Base-by-base conservation (phyloP, 2,888 invertebrate genomes). In the Clusia tigrina region DNA sequence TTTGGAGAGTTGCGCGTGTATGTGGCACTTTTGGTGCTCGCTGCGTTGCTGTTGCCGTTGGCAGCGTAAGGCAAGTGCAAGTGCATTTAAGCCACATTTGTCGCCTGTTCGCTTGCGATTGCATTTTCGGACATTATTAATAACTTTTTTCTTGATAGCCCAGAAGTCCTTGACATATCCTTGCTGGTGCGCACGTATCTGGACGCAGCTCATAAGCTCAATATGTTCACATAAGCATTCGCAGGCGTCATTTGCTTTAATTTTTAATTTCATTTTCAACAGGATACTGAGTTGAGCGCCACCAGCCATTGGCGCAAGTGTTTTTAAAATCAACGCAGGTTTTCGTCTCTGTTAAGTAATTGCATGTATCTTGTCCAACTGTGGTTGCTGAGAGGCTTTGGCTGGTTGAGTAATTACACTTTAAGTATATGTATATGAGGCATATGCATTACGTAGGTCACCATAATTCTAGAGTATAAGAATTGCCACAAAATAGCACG, bases 221-320 rank as follows among this genome's bases (percentile, higher is more conserved):
- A 42, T 42, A 42, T 42, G 42, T 42, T 17, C 42, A n/a, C n/a
- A 2, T 32, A 42, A 6, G 48, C 20, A 9, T 20, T 20, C 48
- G 48, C 48, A 5, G 2, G 48, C 48, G 48, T 48, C 6, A 20
- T 22, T 42, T 20, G 48, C 22, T 48, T 48, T 6, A 20, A 15
- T 48, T 48, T 32, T 48, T 22, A 48, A 48, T 48, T 48, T 48
- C 3, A 48, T 48, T 48, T 48, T 48, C 48, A 48, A 48, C 48
- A 48, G 48, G 20, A 48, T 48, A 17, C n/a, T n/a, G n/a, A n/a
- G n/a, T n/a, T n/a, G n/a, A n/a, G n/a, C n/a, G 48, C 22, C 48
- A n/a, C 3, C 10, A 17, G 32, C 32, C 32, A 12, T 5, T 32
- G 12, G 42, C 10, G 42, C 10, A 42, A 32, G 32, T n/a, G n/a